Base-by-base conservation (phyloP, 92 coral and sea anemone species). In the Epizoanthus fatuus region DNA sequence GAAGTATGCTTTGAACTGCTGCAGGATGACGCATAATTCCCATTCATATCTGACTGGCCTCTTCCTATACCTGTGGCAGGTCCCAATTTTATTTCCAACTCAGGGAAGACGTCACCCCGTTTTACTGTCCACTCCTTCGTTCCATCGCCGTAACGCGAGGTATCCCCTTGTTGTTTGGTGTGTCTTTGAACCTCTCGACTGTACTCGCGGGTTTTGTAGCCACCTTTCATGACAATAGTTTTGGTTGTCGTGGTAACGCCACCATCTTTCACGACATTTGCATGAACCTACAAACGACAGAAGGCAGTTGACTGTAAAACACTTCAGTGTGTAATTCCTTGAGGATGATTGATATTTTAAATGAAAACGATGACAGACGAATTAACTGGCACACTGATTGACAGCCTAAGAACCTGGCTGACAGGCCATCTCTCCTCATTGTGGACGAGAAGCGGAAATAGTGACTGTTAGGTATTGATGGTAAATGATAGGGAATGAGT, bases 171-270 rank as follows among this genome's bases (percentile, higher is more conserved):
- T 9, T 49, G 3, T 19, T 7, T 67, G 42, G 19, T 67, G 73
- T 22, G 16, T 3, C 22, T 38, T 39, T 45, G 54, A 7, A 42
- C 29, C n/a, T 47, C 56, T 15, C 20, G 53, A 9, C 32, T 69
- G 10, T 69, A 16, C 53, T 69, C 53, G 19, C 13, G 22, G 3
- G 20, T 40, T 52, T 17, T 70, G 75, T 9, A 40, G n/a, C 57
- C 75, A 17, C 56, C 15, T 6, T 70, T 70, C 16, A 70, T 45
- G 53, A 70, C 57, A 42, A 45, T 20, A 15, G 75, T 70, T 44
- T 47, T 70, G 22, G 57, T 70, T 70, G 75, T 70, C n/a, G 56
- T 70, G 75, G 75, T 70, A 70, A 70, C 75, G 12, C 75, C 32
- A 70, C 49, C 40, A 16, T 70, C 56, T 19, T 17, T 70, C 3